Evolutionary conservation across 2,797 vertebrate genomes (phyloP), one percentile per base, ranked within the genome.

Genomic region (Ctenopoma multispine): DNA sequence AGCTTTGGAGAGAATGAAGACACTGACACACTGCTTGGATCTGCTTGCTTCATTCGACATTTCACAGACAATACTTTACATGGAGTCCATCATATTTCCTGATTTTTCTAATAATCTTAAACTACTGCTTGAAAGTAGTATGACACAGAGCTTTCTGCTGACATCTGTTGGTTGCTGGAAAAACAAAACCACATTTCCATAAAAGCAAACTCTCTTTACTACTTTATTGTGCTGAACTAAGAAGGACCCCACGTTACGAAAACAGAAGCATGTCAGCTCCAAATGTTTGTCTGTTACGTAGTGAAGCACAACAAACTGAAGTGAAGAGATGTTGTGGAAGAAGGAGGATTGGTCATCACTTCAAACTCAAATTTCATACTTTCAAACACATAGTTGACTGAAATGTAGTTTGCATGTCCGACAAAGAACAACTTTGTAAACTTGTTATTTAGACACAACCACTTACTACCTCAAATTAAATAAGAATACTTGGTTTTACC

Each of bases 141-240:
- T 24, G 38, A 75, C 64, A 61, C 5, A n/a, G 54, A 11, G 56
- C 65, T 79, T 78, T 76, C 62, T 13, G 50, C 78, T 89, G 89
- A 87, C 91, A 84, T 82, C 88, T 91, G 66, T 54, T 85, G 86
- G 86, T 48, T 59, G 31, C 21, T 63, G 20, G 15, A 21, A 38
- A 64, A 66, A 72, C 5, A 46, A 63, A 75, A 50, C 17, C 4
- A 13, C 3, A 44, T 20, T 18, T 21, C 15, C 3, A 29, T 21
- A 12, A 38, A 20, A 58, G 7, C n/a, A 29, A 14, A 41, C 8
- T 15, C 8, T 14, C 5, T 15, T 41, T 31, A 31, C 5, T 38
- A 48, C 11, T 24, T 65, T 6, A 48, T n/a, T 53, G 15, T 27
- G 14, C 12, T 12, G 49, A 43, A 41, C 4, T 5, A 57, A 78